A percentile compares a stretch with the other conserved stretches of the same genome.
Conservation (phyloP, 2,113 vertebrate genomes). For the Notiomystis cincta region DNA sequence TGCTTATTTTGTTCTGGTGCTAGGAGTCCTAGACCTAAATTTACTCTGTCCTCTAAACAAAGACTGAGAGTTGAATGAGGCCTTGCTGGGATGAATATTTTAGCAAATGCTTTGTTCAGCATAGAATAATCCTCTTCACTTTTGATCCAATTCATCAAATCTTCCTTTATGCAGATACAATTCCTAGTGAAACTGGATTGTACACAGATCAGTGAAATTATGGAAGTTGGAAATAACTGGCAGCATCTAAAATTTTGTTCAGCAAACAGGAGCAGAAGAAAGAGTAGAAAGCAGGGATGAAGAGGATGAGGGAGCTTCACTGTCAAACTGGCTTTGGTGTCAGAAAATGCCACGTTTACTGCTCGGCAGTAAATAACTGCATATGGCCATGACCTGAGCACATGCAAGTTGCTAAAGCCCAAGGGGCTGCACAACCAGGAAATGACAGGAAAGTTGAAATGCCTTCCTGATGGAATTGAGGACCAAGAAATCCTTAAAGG, state of each 20-base stretch:
- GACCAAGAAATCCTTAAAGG: background rate
- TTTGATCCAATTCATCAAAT: background rate
- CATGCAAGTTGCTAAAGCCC: background rate
- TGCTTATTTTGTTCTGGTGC: background rate
- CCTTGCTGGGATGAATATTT: background rate
- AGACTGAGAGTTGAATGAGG: background rate
- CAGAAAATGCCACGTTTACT: background rate
- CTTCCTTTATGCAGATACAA: background rate
- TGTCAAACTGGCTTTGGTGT: background rate
- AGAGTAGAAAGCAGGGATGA: background rate
- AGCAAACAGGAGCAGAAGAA: background rate
- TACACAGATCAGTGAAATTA: background rate
- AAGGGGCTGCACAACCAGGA: background rate
- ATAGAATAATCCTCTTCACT: background rate
- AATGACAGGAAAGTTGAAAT: background rate
- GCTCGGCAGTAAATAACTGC: background rate
- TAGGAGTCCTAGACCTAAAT: conserved; percentile 4
- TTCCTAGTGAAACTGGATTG: background rate
- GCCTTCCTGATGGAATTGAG: background rate
- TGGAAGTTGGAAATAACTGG: background rate
- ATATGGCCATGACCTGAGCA: background rate
- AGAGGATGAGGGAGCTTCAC: background rate
- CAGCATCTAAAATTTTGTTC: background rate
- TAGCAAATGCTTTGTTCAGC: background rate
- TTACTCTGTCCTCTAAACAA: background rate